phyloP scores from a whole-genome alignment of 1,140 invertebrate species.

The Pomacea maculata region DNA sequence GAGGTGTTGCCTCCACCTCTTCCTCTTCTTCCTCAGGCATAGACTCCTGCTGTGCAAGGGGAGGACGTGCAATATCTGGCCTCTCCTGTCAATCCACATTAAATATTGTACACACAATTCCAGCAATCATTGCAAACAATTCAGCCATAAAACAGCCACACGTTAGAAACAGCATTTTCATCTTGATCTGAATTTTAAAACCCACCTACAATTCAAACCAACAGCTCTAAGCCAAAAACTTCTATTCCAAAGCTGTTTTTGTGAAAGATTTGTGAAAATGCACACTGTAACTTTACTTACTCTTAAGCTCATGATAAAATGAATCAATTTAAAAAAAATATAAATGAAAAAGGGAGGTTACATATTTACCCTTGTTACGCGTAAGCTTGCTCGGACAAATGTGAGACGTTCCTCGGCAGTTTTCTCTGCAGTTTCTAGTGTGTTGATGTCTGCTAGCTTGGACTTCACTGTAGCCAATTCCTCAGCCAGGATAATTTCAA shows the following conservation, averaged over 20 bases:
- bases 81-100: conserved; percentile 8
- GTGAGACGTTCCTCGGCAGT: conserved; percentile 53
- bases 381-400: conserved; percentile 51
- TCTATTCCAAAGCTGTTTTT: no score
- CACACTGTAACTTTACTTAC: no score
- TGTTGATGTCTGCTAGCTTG: conserved; percentile 88
- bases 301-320: not conserved
- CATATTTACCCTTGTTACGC: conserved; percentile 41
- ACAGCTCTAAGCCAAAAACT: no score
- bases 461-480: conserved; percentile 78
- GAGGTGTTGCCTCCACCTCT: conserved; percentile 25
- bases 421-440: conserved; percentile 73
- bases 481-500: conserved; percentile 88
- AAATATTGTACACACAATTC: not conserved
- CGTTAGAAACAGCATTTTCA: no score
- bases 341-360: conserved; percentile 26
- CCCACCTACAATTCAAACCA: no score
- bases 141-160: not conserved
- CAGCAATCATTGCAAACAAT: not conserved
- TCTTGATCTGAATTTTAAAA: no score
- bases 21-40: conserved; percentile 24
- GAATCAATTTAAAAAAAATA: not conserved
- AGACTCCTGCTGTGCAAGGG: conserved; percentile 2
- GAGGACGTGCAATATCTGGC: not conserved
- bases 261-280: no score